Percentiles rank a stretch among this genome's conserved stretches.
phyloP scores from a whole-genome alignment of 37 sponge, comb jelly and placozoan species.

The Oopsacas minuta region DNA sequence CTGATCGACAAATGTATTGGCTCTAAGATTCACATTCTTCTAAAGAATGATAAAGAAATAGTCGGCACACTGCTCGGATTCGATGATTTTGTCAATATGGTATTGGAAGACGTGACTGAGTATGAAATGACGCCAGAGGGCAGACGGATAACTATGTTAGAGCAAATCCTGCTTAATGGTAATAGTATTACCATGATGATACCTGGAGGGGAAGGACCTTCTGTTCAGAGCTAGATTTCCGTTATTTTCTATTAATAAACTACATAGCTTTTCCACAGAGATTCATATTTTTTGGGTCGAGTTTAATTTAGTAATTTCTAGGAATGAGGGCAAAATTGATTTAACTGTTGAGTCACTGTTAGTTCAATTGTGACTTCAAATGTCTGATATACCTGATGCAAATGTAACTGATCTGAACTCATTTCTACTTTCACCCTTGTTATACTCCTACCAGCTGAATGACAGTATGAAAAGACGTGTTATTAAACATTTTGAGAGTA shows the following conservation, averaged over 20 bases:
- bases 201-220: slow-evolving; percentile 83
- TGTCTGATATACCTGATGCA: neutral
- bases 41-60: slow-evolving; percentile 93
- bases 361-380: neutral
- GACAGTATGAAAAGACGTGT: neutral
- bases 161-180: slow-evolving; percentile 89
- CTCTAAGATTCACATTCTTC: slow-evolving; percentile 80
- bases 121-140: slow-evolving; percentile 88
- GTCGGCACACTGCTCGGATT: slow-evolving; percentile 91
- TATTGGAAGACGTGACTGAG: slow-evolving; percentile 27
- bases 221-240: neutral
- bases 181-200: slow-evolving; percentile 89
- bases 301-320: too few species aligned
- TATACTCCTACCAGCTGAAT: neutral
- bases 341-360: too few species aligned
- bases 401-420: neutral
- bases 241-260: too few species aligned
- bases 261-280: too few species aligned
- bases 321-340: too few species aligned
- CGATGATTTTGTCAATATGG: slow-evolving; percentile 97
- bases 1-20: slow-evolving; percentile 98
- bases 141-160: slow-evolving; percentile 83
- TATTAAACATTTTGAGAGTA: neutral
- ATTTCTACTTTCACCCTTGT: neutral
- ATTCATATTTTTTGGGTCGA: too few species aligned